A percentile compares a stretch with the other conserved stretches of the same genome.
These are phyloP conservation scores for Sitobion miscanthi DNA, from an alignment of 1,140 invertebrate genomes.

Conservation along the genomic window DNA sequence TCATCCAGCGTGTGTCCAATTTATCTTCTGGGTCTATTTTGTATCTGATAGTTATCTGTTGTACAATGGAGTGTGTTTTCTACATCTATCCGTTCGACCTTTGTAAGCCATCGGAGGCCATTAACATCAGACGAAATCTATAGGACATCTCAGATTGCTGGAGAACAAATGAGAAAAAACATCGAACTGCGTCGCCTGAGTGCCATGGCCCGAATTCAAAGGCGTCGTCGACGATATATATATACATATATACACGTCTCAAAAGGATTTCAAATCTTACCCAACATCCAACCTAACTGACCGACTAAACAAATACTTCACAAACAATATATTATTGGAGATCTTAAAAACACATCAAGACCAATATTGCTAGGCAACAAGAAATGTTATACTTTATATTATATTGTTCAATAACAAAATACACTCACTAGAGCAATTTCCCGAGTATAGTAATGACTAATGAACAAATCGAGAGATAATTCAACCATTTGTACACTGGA, in stretches of 20 bases:
- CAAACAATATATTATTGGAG: neutral
- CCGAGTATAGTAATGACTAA: neutral
- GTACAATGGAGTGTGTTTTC: constrained; percentile 7
- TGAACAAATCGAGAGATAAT: neutral
- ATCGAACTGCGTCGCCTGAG: neutral
- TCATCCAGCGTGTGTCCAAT: neutral
- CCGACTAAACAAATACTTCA: neutral
- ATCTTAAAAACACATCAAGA: neutral
- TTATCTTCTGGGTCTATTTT: neutral
- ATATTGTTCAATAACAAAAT: neutral
- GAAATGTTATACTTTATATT: neutral
- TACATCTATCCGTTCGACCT: constrained; percentile 3
- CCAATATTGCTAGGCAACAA: neutral
- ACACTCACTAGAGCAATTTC: neutral
- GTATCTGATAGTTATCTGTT: constrained; percentile 8
- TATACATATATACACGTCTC: neutral
- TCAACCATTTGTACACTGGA: neutral
- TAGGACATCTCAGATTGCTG: neutral
- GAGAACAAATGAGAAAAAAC: constrained; percentile 12
- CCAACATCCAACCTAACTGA: neutral
- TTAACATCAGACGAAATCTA: constrained; percentile 10
- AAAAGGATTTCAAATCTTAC: neutral
- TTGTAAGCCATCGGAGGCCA: neutral
- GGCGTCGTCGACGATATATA: neutral
- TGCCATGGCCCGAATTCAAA: neutral